A percentile compares a stretch with the other conserved stretches of the same genome.
phyloP scores from a whole-genome alignment of 2,113 vertebrate genomes.

The Anser cygnoides region DNA sequence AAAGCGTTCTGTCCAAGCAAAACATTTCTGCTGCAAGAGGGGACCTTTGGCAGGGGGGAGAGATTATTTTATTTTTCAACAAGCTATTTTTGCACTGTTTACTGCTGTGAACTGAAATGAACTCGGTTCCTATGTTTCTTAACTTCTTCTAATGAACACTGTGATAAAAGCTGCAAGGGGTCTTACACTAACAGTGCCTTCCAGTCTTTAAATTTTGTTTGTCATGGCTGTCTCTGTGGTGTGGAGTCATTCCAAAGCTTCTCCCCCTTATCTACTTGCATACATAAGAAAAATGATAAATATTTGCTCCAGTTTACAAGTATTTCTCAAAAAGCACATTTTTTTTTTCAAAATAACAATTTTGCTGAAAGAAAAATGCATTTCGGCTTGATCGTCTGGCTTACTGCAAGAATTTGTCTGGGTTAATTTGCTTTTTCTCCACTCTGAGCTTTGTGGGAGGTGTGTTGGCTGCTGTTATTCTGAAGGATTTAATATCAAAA shows the following conservation, averaged over 20 bases:
- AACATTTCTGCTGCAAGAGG: conserved; percentile 11
- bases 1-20: conserved; percentile 3
- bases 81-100: conserved; percentile 46
- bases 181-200: conserved; percentile 63
- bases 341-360: neutral
- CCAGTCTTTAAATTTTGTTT: conserved; percentile 21
- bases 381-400: neutral
- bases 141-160: conserved; percentile 49
- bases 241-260: conserved; percentile 57
- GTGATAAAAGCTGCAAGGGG: conserved; percentile 48
- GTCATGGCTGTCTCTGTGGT: conserved; percentile 12
- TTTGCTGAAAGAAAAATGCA: neutral
- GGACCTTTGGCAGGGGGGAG: neutral
- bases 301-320: conserved; percentile 42
- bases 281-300: neutral
- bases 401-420: neutral
- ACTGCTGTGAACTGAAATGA: conserved; percentile 50
- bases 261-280: neutral
- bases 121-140: conserved; percentile 26
- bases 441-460: neutral
- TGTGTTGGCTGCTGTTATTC: neutral
- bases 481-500: neutral
- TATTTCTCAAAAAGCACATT: conserved; percentile 29
- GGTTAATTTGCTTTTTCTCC: neutral
- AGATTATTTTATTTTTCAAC: conserved; percentile 4